phyloP scores from a whole-genome alignment of 1,140 invertebrate genomes.

The Papilio xuthus region DNA sequence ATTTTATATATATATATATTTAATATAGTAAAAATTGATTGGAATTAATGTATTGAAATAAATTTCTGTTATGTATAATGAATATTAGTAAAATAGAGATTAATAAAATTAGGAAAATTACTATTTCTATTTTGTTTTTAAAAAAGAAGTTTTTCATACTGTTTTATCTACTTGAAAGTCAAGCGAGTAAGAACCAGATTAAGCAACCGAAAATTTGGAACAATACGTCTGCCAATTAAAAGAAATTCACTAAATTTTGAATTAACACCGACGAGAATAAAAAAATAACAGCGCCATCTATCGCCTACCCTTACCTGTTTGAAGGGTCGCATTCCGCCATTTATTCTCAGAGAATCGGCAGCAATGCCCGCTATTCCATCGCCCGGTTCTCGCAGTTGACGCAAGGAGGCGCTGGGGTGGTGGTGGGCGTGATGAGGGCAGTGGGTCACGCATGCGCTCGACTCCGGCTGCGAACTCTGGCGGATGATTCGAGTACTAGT shows the following conservation, averaged over 20 bases:
- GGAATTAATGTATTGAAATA: not conserved
- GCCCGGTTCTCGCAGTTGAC: slow-evolving; percentile 90
- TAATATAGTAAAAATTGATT: not conserved
- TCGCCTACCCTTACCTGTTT: slow-evolving; percentile 89
- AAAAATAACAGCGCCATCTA: slow-evolving; percentile 63
- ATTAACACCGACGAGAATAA: not conserved
- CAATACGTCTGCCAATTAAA: slow-evolving; percentile 14
- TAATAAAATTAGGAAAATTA: not conserved
- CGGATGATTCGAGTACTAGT: slow-evolving; percentile 90
- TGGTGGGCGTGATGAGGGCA: slow-evolving; percentile 83
- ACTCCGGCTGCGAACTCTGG: slow-evolving; percentile 95
- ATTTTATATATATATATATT: not conserved
- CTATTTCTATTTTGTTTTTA: not conserved
- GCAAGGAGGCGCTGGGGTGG: slow-evolving; percentile 88
- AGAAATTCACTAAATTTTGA: not conserved
- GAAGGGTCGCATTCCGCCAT: slow-evolving; percentile 97
- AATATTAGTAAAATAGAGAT: not conserved
- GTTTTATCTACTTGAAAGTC: not conserved
- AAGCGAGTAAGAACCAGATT: not conserved
- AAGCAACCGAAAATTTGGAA: not conserved
- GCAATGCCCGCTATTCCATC: slow-evolving; percentile 98
- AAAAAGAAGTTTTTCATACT: not conserved
- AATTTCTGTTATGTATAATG: not conserved
- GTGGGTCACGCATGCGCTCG: slow-evolving; percentile 86
- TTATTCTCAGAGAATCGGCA: slow-evolving; percentile 97